phyloP scores from a whole-genome alignment of 2,113 vertebrate genomes.

The Agapornis roseicollis region DNA sequence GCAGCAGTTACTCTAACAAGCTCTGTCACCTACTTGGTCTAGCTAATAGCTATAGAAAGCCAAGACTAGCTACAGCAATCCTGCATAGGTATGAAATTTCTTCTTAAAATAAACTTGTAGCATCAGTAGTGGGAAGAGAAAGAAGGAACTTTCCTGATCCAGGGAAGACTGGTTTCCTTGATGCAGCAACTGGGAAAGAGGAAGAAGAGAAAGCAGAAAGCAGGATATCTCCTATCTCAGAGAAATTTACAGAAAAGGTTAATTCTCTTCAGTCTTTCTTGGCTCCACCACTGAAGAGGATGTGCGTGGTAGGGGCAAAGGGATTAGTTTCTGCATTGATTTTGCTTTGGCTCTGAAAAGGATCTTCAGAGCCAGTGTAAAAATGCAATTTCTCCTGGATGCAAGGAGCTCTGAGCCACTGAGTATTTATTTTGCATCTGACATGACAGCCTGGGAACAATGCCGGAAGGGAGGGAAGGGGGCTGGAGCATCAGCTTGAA shows the following conservation, averaged over 20 bases:
- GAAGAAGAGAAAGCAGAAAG: neutral
- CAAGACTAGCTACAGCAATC: neutral
- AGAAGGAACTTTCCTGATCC: neutral
- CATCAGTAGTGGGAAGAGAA: neutral
- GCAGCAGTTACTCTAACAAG: constrained; percentile 38
- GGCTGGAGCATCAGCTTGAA: constrained; percentile 3
- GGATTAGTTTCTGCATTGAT: constrained; percentile 56
- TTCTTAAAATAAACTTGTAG: constrained; percentile 25
- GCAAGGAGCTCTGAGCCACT: constrained; percentile 5
- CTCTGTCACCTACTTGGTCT: constrained; percentile 15
- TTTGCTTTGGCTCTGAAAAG: constrained; percentile 42
- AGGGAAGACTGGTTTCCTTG: neutral
- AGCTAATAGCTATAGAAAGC: neutral
- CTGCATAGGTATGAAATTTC: neutral
- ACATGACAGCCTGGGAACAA: constrained; percentile 26
- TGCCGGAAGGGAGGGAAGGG: neutral
- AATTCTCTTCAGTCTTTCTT: constrained; percentile 15
- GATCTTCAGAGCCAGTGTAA: constrained; percentile 40
- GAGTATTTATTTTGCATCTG: constrained; percentile 42
- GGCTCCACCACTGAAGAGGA: neutral
- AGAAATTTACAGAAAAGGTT: constrained; percentile 23
- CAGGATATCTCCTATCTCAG: neutral
- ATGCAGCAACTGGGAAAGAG: neutral
- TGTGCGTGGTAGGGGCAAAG: constrained; percentile 29
- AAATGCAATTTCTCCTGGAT: constrained; percentile 51